Evolutionary conservation across 2,113 vertebrate genomes (phyloP), one percentile per base, ranked within the genome.

Genomic region (Coptodon bakossiorum): DNA sequence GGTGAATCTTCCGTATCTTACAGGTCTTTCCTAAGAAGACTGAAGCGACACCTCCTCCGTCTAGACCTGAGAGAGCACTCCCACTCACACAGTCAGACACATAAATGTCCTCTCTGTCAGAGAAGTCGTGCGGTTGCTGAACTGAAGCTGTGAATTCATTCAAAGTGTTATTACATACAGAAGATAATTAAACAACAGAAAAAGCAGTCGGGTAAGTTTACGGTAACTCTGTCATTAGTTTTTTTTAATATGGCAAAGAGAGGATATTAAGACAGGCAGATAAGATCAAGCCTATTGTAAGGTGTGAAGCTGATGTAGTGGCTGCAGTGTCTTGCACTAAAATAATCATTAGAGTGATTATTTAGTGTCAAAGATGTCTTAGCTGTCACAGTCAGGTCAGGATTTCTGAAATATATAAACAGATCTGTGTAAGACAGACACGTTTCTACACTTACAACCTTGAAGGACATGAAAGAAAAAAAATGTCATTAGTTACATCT

Each of bases 131-230:
- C n/a, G 13, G 53, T 9, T 56, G 10, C n/a, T 56, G n/a, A 6
- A 12, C 53, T 24, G n/a, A 24, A 54, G n/a, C 53, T 22, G 19
- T 9, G 9, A 10, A 5, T 54, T 5, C 9, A 54, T 9, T 22
- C 4, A 22, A 54, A 54, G 52, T 11, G 53, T 54, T 54, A 6
- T 38, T 38, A 24, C 5, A 54, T 56, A 11, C 10, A 5, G 22
- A 56, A 24, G 10, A 5, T n/a, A 5, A n/a, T 38, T 12, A 19
- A 4, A 63, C 38, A 38, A 6, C 16, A 4, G 48, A 68, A 43
- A 19, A 83, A 81, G 22, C 22, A 27, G 9, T 16, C 13, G 4
- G 88, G 91, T 92, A 57, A 82, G 89, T 83, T 2, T 1, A 43
- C 11, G 27, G 2, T 6, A 9, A 5, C 10, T 1, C 10, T 6